phyloP scores from a whole-genome alignment of 2,888 invertebrate genomes.

The Miltochrista miniata region DNA sequence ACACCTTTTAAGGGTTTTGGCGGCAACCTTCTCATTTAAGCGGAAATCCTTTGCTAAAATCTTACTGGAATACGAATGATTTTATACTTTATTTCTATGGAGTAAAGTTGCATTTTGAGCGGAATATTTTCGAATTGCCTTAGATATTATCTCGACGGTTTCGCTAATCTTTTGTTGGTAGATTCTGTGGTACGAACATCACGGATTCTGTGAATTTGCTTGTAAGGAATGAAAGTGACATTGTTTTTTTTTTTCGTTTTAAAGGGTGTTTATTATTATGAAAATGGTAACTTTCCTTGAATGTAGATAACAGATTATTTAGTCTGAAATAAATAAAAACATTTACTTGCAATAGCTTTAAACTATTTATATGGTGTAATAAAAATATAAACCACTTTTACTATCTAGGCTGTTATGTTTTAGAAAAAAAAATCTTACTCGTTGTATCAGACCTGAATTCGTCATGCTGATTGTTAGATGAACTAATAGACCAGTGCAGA shows the following conservation, averaged over 20 bases:
- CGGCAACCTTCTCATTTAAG: slow-evolving; percentile 55
- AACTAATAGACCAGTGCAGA: too few species aligned
- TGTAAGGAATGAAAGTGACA: slow-evolving; percentile 57
- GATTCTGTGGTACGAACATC: slow-evolving; percentile 56
- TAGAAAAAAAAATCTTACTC: too few species aligned
- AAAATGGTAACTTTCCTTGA: too few species aligned
- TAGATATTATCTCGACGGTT: slow-evolving; percentile 42
- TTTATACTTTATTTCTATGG: slow-evolving; percentile 12
- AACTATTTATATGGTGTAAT: too few species aligned
- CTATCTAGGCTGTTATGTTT: too few species aligned
- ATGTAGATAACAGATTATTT: too few species aligned
- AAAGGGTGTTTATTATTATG: too few species aligned
- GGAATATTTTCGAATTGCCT: slow-evolving; percentile 25
- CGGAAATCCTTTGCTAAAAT: slow-evolving; percentile 52
- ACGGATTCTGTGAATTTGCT: slow-evolving; percentile 59
- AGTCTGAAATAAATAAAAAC: too few species aligned
- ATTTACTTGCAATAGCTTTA: too few species aligned
- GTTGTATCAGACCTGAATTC: too few species aligned
- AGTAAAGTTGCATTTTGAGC: slow-evolving; percentile 25
- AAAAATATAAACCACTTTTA: too few species aligned
- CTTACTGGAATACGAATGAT: slow-evolving; percentile 6
- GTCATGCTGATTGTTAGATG: too few species aligned
- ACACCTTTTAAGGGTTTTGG: slow-evolving; percentile 69
- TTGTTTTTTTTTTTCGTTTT: slow-evolving; percentile 27
- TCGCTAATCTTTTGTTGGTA: slow-evolving; percentile 81